These are phyloP conservation scores for Salvator merianae DNA, from an alignment of 2,113 vertebrate genomes.

Conservation along the genomic window DNA sequence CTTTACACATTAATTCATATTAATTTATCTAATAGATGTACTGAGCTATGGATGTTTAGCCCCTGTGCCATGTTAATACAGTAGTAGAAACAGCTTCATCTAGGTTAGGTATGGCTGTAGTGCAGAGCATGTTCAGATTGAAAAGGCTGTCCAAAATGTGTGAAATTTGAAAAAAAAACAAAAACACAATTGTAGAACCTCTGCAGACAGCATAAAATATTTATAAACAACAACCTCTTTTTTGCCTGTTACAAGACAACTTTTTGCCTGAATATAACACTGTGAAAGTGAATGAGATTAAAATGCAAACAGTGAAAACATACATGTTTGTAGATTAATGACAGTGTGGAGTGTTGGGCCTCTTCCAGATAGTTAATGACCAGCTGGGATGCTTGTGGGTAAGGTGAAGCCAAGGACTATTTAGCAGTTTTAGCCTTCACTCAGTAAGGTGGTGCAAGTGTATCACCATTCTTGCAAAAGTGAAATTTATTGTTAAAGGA, in stretches of 20 bases:
- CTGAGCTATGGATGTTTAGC: not conserved
- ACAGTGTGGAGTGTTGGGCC: conserved; percentile 62
- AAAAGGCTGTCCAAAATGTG: not conserved
- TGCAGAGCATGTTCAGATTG: not conserved
- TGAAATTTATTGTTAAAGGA: conserved; percentile 47
- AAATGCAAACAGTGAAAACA: conserved; percentile 36
- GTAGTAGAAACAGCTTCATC: not conserved
- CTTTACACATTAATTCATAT: not conserved
- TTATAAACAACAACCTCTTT: not conserved
- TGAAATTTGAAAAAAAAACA: too few species aligned
- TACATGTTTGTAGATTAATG: conserved; percentile 46
- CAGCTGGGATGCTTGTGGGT: conserved; percentile 68
- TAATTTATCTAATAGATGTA: not conserved
- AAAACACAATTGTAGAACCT: too few species aligned
- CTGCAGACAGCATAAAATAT: not conserved
- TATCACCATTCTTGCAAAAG: conserved; percentile 35
- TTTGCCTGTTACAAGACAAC: not conserved
- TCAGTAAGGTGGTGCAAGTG: conserved; percentile 49
- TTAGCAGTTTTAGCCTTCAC: conserved; percentile 55
- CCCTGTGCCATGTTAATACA: not conserved
- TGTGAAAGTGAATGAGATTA: conserved; percentile 42
- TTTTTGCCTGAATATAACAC: conserved; percentile 25
- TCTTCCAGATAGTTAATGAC: conserved; percentile 70
- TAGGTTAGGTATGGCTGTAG: not conserved
- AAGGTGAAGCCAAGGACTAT: conserved; percentile 73